Evolutionary conservation across 2,888 invertebrate genomes (phyloP).

Genomic region (Embidobia sp.): DNA sequence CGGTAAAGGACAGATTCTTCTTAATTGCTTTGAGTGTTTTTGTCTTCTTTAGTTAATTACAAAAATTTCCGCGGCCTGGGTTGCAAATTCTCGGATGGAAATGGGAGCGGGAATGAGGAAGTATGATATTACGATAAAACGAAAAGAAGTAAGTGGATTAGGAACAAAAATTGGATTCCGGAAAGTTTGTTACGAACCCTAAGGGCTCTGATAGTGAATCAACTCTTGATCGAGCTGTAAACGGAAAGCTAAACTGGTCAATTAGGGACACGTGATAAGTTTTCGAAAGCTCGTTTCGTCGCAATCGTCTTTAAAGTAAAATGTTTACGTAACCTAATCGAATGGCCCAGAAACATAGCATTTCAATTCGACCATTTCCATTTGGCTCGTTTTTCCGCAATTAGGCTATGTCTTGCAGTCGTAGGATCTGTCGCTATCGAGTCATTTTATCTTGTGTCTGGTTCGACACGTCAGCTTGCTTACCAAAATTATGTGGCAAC

Average conservation of each 20-base stretch:
- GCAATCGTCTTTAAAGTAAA: slow-evolving; percentile 32
- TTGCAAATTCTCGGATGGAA: slow-evolving; percentile 47
- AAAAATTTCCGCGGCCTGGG: slow-evolving; percentile 51
- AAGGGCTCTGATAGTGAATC: slow-evolving; percentile 64
- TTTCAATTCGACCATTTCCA: slow-evolving; percentile 37
- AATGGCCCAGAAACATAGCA: slow-evolving; percentile 38
- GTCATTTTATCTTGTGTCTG: slow-evolving; percentile 48
- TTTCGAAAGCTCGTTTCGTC: slow-evolving; percentile 41
- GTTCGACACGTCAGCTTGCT: slow-evolving; percentile 61
- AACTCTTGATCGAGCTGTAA: slow-evolving; percentile 64
- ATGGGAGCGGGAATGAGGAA: slow-evolving; percentile 58
- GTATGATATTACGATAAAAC: slow-evolving; percentile 64
- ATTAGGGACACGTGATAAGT: slow-evolving; percentile 63
- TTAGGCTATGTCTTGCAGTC: slow-evolving; percentile 40
- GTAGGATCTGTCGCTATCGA: slow-evolving; percentile 35
- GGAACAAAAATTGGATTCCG: slow-evolving; percentile 55
- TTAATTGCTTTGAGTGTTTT: slow-evolving; percentile 42
- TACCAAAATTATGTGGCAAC: slow-evolving; percentile 63
- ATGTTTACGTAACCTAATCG: slow-evolving; percentile 47
- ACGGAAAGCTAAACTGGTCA: slow-evolving; percentile 57
- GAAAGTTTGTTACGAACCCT: slow-evolving; percentile 64
- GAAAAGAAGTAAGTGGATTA: slow-evolving; percentile 50
- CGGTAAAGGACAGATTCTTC: too few relatives aligned
- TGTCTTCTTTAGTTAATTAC: slow-evolving; percentile 43
- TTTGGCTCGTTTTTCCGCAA: slow-evolving; percentile 24